A percentile compares a stretch with the other conserved stretches of the same genome.
These are phyloP conservation scores for Pristionchus maxplancki DNA, from an alignment of 2,888 invertebrate genomes.

Conservation along the genomic window DNA sequence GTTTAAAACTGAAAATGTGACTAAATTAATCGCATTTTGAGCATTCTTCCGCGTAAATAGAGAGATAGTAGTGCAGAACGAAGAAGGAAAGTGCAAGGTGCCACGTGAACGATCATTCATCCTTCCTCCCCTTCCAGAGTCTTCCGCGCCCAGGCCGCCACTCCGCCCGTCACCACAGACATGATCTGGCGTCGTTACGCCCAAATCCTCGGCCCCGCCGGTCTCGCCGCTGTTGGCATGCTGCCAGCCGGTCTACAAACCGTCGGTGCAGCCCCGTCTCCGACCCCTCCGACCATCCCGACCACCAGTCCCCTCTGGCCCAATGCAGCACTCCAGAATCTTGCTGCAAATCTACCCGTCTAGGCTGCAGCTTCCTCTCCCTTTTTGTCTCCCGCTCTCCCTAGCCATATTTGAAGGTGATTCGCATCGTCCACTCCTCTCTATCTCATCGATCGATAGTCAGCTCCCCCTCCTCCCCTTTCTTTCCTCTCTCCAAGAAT, in stretches of 20 bases:
- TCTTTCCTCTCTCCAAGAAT: neutral
- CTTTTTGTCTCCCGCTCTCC: slow-evolving; percentile 6
- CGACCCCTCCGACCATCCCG: neutral
- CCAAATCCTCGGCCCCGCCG: slow-evolving; percentile 69
- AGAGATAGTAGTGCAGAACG: neutral
- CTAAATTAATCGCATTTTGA: neutral
- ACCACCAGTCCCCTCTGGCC: slow-evolving; percentile 5
- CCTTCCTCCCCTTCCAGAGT: slow-evolving; percentile 13
- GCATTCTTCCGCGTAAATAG: neutral
- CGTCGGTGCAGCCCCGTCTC: neutral
- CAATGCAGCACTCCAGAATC: slow-evolving; percentile 24
- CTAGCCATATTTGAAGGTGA: slow-evolving; percentile 1
- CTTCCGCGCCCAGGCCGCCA: slow-evolving; percentile 61
- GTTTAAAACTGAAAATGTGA: neutral
- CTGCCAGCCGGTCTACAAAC: slow-evolving; percentile 55
- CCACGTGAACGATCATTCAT: too few relatives aligned
- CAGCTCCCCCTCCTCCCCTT: neutral
- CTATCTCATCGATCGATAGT: slow-evolving; percentile 4
- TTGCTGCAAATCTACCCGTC: slow-evolving; percentile 41
- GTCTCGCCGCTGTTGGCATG: slow-evolving; percentile 68
- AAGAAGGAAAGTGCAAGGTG: neutral
- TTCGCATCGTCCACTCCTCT: neutral
- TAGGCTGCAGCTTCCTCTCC: neutral
- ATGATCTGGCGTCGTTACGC: slow-evolving; percentile 73
- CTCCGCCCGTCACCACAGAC: slow-evolving; percentile 66